phyloP scores from a whole-genome alignment of 2,888 invertebrate species.

The Yponomeuta evonymella region DNA sequence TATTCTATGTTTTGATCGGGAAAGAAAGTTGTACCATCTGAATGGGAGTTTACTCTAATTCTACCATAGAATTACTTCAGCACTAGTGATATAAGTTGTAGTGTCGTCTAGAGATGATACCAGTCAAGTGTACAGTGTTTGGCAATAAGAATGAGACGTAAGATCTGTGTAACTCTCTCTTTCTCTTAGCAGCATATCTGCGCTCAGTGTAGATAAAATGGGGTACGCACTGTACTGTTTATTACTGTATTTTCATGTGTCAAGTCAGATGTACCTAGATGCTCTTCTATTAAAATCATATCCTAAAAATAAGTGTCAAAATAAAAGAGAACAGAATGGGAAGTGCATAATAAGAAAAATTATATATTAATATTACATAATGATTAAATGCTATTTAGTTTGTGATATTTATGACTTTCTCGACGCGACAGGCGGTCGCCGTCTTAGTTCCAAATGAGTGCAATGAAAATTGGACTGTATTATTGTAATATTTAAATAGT shows the following conservation, averaged over 20 bases:
- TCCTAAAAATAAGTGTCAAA: constrained; percentile 16
- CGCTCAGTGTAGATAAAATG: no score
- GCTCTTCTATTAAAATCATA: constrained; percentile 15
- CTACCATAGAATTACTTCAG: no score
- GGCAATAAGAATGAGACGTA: no score
- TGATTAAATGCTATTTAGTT: constrained; percentile 43
- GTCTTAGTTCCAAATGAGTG: constrained; percentile 53
- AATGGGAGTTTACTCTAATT: no score
- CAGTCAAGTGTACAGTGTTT: no score
- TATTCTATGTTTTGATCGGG: no score
- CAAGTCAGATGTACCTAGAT: constrained; percentile 9
- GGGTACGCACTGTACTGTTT: no score
- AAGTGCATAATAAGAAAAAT: constrained; percentile 14
- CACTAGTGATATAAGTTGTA: no score
- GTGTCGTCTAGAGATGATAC: no score
- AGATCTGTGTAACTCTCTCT: no score
- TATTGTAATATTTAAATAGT: constrained; percentile 49
- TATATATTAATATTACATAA: background rate
- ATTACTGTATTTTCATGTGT: background rate
- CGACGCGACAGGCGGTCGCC: constrained; percentile 34
- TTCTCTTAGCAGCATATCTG: no score
- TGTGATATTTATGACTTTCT: constrained; percentile 56
- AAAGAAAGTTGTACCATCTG: no score
- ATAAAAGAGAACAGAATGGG: background rate
- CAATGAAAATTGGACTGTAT: constrained; percentile 58